Evolutionary conservation across 2,888 invertebrate genomes (phyloP).

Genomic region (Eupithecia pulchellata): DNA sequence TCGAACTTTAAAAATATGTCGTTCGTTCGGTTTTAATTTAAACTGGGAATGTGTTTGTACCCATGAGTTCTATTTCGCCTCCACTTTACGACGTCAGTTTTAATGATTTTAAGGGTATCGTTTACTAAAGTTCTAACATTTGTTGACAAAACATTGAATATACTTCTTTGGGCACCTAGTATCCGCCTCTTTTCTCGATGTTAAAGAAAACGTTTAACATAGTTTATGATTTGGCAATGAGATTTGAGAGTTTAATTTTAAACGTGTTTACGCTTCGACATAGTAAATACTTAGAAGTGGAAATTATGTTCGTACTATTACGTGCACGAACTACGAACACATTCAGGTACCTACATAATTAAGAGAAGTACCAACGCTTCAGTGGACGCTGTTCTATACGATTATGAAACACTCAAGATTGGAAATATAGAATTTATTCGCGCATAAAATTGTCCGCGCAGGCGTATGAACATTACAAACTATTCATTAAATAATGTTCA

Average conservation of each 20-base stretch:
- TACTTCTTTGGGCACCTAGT: neutral
- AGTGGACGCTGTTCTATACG: constrained; percentile 58
- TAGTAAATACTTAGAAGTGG: neutral
- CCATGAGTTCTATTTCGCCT: constrained; percentile 73
- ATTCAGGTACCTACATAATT: constrained; percentile 1
- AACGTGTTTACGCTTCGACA: neutral
- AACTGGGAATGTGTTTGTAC: constrained; percentile 60
- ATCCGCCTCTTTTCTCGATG: neutral
- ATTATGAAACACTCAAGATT: constrained; percentile 69
- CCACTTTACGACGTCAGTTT: constrained; percentile 77
- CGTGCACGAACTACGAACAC: neutral
- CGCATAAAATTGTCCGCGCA: constrained; percentile 53
- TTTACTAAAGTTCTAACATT: constrained; percentile 13
- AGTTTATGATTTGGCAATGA: neutral
- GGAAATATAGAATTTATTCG: constrained; percentile 69
- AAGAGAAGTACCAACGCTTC: constrained; percentile 6
- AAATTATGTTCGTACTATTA: neutral
- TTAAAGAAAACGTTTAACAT: neutral
- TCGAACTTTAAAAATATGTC: constrained; percentile 81
- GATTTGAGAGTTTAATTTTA: neutral
- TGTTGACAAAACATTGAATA: neutral
- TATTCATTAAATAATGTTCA: constrained; percentile 43
- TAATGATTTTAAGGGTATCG: constrained; percentile 40
- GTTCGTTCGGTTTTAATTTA: constrained; percentile 81
- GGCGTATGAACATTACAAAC: constrained; percentile 35